Evolutionary conservation across 2,113 vertebrate genomes (phyloP).

Genomic region (Cettia cetti): DNA sequence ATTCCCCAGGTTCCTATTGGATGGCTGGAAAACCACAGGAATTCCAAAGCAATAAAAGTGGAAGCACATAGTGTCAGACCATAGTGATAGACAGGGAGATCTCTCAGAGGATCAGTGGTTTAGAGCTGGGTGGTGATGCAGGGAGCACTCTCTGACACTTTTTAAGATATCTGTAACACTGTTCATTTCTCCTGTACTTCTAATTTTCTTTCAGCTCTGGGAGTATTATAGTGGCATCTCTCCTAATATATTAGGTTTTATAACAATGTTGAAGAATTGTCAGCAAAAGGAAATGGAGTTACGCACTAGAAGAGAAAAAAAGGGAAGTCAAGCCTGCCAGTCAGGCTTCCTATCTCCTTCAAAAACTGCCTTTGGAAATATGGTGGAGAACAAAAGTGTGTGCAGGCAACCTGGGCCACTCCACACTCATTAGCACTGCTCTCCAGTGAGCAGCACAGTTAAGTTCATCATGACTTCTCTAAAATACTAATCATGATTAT

Average conservation of each 20-base stretch:
- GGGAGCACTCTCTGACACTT: neutral
- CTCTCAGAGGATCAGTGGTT: neutral
- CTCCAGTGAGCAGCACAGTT: neutral
- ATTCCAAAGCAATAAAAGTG: neutral
- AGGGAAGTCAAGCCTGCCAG: neutral
- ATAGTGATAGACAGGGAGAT: neutral
- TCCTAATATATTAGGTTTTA: neutral
- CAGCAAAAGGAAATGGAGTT: neutral
- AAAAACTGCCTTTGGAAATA: neutral
- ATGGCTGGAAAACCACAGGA: neutral
- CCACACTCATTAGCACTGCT: neutral
- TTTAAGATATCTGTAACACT: neutral
- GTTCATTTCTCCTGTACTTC: neutral
- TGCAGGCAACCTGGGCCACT: neutral
- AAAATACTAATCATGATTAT: neutral
- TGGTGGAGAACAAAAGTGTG: neutral
- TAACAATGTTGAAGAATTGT: neutral
- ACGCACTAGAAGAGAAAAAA: neutral
- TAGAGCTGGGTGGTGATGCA: neutral
- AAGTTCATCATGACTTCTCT: neutral
- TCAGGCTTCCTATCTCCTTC: neutral
- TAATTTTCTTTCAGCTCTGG: neutral
- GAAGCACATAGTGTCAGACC: fast-evolving
- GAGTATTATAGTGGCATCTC: neutral
- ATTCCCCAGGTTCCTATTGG: neutral